Conservation (phyloP, 2,888 invertebrate genomes). For the Meteorus colon region DNA sequence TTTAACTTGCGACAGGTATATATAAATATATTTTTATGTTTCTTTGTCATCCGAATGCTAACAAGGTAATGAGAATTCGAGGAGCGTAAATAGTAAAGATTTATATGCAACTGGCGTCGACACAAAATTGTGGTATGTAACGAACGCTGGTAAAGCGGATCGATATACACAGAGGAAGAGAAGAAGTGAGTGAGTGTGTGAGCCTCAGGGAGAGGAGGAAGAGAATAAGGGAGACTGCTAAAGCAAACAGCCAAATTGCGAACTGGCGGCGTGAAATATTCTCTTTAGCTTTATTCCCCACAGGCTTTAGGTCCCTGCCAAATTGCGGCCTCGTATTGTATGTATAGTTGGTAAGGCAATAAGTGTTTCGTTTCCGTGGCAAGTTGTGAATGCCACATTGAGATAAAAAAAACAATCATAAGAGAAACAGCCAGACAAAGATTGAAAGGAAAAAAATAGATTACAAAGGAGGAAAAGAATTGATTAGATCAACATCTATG, state of each 20-base stretch:
- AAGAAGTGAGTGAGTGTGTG: neutral
- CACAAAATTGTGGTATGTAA: slow-evolving; percentile 23
- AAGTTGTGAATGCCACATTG: neutral
- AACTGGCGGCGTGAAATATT: slow-evolving; percentile 52
- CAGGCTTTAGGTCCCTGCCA: slow-evolving; percentile 46
- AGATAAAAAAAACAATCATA: neutral
- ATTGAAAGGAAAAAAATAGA: neutral
- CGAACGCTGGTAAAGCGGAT: slow-evolving; percentile 39
- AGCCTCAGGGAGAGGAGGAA: neutral
- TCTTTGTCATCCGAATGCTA: slow-evolving; percentile 1
- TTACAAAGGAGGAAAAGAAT: neutral
- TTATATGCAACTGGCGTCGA: slow-evolving; percentile 21
- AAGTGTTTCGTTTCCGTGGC: slow-evolving; percentile 16
- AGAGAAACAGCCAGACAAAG: neutral
- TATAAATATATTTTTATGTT: neutral
- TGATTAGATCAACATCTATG: neutral
- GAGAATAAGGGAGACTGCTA: slow-evolving; percentile 41
- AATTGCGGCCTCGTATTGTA: slow-evolving; percentile 48
- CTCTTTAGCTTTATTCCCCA: slow-evolving; percentile 45
- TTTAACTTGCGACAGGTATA: neutral
- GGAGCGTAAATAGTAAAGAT: slow-evolving; percentile 18
- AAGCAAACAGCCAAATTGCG: slow-evolving; percentile 59
- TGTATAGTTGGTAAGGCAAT: slow-evolving; percentile 4
- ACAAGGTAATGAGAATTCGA: slow-evolving; percentile 19
- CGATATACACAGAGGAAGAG: slow-evolving; percentile 45